These are phyloP conservation scores for Blennius ocellaris DNA, from an alignment of 2,113 vertebrate species.

Conservation along the genomic window DNA sequence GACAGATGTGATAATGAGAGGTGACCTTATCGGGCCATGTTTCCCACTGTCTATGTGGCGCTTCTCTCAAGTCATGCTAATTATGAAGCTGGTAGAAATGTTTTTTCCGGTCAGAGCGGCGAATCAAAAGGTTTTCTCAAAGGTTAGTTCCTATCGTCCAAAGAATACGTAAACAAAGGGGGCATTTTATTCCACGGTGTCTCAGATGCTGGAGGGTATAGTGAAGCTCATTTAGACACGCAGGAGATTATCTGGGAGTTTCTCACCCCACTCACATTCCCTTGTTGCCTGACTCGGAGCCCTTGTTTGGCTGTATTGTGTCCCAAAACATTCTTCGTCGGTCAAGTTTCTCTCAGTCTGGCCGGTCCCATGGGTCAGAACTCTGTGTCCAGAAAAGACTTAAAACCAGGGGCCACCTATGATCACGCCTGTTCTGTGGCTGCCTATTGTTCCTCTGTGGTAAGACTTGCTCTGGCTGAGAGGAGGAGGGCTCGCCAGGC, in stretches of 20 bases:
- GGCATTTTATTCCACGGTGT: constrained; percentile 3
- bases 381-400: constrained; percentile 50
- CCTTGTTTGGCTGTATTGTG: constrained; percentile 60
- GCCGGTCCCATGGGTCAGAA: constrained; percentile 57
- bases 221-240: constrained; percentile 36
- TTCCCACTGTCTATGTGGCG: neutral
- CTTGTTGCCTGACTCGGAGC: constrained; percentile 26
- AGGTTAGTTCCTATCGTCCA: neutral
- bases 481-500: neutral
- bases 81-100: neutral
- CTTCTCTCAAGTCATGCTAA: neutral
- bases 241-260: constrained; percentile 35
- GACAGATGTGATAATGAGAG: constrained; percentile 10
- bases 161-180: neutral
- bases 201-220: constrained; percentile 13
- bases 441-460: constrained; percentile 31
- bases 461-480: constrained; percentile 25
- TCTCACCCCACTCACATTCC: constrained; percentile 45
- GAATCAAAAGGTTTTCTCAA: neutral
- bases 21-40: constrained; percentile 25
- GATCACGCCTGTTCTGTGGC: constrained; percentile 28
- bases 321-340: constrained; percentile 74
- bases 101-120: no score
- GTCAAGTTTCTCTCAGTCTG: constrained; percentile 72
- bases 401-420: constrained; percentile 46